Base-by-base conservation (phyloP, 1,140 invertebrate genomes). In the Heterodera carotae region DNA sequence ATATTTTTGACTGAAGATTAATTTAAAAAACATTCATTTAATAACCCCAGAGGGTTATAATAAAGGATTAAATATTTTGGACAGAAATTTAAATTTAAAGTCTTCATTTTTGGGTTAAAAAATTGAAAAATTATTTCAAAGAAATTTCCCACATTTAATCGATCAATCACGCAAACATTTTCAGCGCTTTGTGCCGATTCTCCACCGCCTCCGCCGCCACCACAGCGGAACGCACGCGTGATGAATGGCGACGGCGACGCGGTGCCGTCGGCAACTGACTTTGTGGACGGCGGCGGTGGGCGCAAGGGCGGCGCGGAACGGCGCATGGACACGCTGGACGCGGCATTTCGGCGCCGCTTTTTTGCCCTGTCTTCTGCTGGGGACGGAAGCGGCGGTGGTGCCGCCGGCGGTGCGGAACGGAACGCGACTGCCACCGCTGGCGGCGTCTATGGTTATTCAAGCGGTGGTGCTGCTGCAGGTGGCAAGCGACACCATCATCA, bases 271-370 rank as follows among this genome's bases (percentile, higher is more conserved):
- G 18, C 48, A 56, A 22, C 39, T n/a, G 39, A 22, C 59, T 71
- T 68, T 71, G 69, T 67, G 10, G 39, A n/a, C 29, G 4, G 69
- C 33, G 27, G 69, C 10, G 53, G 69, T 22, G 12, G 48, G 48
- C 48, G 48, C 48, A 15, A 18, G 39, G 39, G 22, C 22, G 48
- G 48, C 2, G 84, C 34, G 84, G 82, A 82, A 88, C 82, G 81
- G 83, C 82, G 80, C 71, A 88, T 83, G 12, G 85, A 87, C 77
- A 87, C 85, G 31, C 74, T 87, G 27, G 85, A 87, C 68, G 85
- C 85, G 0, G 85, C 85, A 6, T 87, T 87, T 68, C 83, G 80
- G 69, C 84, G 83, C 56, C 76, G 85, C 76, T 86, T 87, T 76
- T 85, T 85, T 73, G 84, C 84, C 6, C 59, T 86, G 15, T 81